A percentile compares a stretch with the other conserved stretches of the same genome.
phyloP scores from a whole-genome alignment of 2,113 vertebrate genomes.

The Dipodomys ordii region DNA sequence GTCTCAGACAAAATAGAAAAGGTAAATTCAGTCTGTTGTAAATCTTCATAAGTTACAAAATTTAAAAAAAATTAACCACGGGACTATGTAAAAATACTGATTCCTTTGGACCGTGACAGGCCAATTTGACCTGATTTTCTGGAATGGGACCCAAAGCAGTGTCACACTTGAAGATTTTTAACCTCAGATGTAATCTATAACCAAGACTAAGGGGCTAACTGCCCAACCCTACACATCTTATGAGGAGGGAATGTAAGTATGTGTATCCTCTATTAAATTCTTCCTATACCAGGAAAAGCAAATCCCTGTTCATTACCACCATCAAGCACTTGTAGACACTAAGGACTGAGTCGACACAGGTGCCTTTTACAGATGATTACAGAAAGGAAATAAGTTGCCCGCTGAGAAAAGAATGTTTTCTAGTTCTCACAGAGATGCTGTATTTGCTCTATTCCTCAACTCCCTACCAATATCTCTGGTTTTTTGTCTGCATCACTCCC shows the following conservation, averaged over 20 bases:
- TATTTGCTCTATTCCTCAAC: background rate
- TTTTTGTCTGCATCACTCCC: background rate
- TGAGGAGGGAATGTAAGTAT: background rate
- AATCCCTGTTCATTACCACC: background rate
- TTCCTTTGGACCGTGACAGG: background rate
- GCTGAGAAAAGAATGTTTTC: background rate
- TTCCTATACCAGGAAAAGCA: background rate
- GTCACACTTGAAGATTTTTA: background rate
- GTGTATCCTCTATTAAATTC: background rate
- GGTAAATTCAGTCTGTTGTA: background rate
- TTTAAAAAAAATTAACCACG: background rate
- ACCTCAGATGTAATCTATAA: background rate
- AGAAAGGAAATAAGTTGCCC: background rate
- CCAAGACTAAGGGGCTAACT: background rate
- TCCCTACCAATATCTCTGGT: background rate
- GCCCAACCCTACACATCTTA: background rate
- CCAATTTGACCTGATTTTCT: background rate
- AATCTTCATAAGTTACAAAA: background rate
- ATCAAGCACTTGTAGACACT: background rate
- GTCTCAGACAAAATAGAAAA: background rate
- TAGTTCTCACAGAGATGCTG: background rate
- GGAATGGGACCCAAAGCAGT: background rate
- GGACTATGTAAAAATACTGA: background rate
- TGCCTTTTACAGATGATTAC: background rate
- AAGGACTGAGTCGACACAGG: background rate